phyloP scores from a whole-genome alignment of 2,888 invertebrate species.

The Nasonovia ribisnigri region DNA sequence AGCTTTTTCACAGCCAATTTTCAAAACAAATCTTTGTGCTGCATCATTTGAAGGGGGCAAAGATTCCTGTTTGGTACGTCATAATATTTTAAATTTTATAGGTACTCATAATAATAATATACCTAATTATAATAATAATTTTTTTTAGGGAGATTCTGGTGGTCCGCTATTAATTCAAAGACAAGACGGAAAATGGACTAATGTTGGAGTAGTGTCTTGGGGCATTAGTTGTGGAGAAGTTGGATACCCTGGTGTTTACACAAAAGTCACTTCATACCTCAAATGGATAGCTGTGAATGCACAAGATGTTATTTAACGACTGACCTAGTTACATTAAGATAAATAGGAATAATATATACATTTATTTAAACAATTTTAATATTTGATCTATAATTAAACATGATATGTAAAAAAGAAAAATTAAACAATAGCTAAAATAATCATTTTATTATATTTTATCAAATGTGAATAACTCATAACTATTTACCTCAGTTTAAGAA shows the following conservation, averaged over 20 bases:
- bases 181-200: conserved; percentile 81
- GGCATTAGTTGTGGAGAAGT: conserved; percentile 84
- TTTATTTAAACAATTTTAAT: background rate
- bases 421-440: too few relatives aligned
- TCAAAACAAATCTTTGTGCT: conserved; percentile 82
- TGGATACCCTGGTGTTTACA: conserved; percentile 82
- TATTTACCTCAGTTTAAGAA: too few relatives aligned
- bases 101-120: background rate
- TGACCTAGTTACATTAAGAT: too few relatives aligned
- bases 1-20: conserved; percentile 77
- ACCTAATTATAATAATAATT: background rate
- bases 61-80: conserved; percentile 84
- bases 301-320: conserved; percentile 26
- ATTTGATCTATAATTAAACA: background rate
- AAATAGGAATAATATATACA: background rate
- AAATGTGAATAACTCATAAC: too few relatives aligned
- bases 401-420: background rate
- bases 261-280: conserved; percentile 79
- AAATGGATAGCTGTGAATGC: conserved; percentile 79
- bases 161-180: conserved; percentile 84
- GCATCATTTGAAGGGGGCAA: conserved; percentile 82
- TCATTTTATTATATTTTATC: too few relatives aligned
- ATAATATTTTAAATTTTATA: background rate
- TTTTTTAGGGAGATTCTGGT: conserved; percentile 81
- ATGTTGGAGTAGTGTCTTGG: conserved; percentile 88